Percentiles rank a stretch among this genome's conserved stretches.
These are phyloP conservation scores for Dreissena polymorpha DNA, from an alignment of 1,140 invertebrate species.

Conservation along the genomic window DNA sequence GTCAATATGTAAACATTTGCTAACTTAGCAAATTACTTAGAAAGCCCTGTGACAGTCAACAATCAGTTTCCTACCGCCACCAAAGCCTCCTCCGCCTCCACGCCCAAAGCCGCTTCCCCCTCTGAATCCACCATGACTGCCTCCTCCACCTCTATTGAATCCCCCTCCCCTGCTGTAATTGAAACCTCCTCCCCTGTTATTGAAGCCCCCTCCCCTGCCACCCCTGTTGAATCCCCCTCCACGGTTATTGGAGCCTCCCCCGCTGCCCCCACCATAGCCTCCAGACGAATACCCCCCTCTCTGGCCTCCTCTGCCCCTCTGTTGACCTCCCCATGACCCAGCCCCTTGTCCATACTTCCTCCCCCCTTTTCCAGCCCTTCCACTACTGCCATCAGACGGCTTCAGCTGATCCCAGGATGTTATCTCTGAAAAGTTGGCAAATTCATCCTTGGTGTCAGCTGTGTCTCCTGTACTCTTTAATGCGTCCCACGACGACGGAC, in stretches of 20 bases:
- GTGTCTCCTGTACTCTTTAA: too few relatives aligned
- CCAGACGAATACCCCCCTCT: neutral
- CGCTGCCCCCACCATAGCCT: constrained; percentile 10
- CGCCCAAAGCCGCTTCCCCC: constrained; percentile 4
- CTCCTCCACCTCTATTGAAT: neutral
- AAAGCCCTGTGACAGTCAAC: neutral
- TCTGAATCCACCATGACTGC: neutral
- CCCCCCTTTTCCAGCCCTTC: neutral
- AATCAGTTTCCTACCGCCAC: constrained; percentile 5
- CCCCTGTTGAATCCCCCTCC: constrained; percentile 2
- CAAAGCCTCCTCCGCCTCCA: neutral
- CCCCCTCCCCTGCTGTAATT: too few relatives aligned
- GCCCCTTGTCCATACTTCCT: neutral
- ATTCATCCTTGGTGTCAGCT: too few relatives aligned
- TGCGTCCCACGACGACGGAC: too few relatives aligned
- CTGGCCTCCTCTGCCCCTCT: constrained; percentile 1
- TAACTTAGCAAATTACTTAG: too few relatives aligned
- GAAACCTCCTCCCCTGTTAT: constrained; percentile 23
- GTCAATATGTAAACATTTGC: too few relatives aligned
- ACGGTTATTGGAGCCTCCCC: neutral
- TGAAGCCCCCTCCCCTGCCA: neutral
- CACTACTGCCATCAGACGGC: too few relatives aligned
- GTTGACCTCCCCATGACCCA: neutral
- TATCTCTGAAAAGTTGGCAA: too few relatives aligned
- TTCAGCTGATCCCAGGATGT: too few relatives aligned